phyloP scores from a whole-genome alignment of 2,113 vertebrate species.

The Atherinomorus stipes region DNA sequence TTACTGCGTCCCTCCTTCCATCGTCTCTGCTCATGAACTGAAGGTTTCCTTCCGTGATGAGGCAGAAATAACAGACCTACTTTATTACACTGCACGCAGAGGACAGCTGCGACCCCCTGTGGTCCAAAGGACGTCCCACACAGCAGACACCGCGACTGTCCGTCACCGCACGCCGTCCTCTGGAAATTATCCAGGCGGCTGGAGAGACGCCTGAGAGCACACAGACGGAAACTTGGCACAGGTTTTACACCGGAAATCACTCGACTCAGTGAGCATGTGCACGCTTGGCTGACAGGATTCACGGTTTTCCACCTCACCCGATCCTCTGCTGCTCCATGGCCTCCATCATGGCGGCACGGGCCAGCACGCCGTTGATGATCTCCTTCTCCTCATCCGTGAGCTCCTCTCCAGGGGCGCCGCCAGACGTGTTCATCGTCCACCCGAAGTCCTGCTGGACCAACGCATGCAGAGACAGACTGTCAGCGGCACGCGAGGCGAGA shows the following conservation, averaged over 20 bases:
- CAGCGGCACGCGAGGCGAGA: slow-evolving; percentile 18
- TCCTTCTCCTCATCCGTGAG: slow-evolving; percentile 97
- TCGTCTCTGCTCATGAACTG: neutral
- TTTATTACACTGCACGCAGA: slow-evolving; percentile 95
- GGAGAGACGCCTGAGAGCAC: slow-evolving; percentile 86
- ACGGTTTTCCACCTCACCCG: slow-evolving; percentile 80
- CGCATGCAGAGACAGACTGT: slow-evolving; percentile 1
- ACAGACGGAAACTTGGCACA: slow-evolving; percentile 3
- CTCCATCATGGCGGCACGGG: slow-evolving; percentile 93
- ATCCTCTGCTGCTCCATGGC: slow-evolving; percentile 93
- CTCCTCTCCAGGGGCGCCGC: slow-evolving; percentile 81
- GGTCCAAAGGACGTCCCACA: slow-evolving; percentile 89
- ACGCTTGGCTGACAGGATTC: neutral
- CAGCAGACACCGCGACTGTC: slow-evolving; percentile 89
- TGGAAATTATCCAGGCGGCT: slow-evolving; percentile 90
- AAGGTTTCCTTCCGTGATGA: neutral
- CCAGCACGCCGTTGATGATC: slow-evolving; percentile 94
- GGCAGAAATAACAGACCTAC: slow-evolving; percentile 71
- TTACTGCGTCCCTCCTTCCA: neutral
- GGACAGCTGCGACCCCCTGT: slow-evolving; percentile 83
- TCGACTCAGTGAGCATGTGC: slow-evolving; percentile 3
- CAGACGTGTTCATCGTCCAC: slow-evolving; percentile 61
- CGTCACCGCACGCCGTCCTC: slow-evolving; percentile 90
- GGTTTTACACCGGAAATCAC: slow-evolving; percentile 8
- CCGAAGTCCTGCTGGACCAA: slow-evolving; percentile 25